phyloP scores from a whole-genome alignment of 2,888 invertebrate species.

The Spialia ferax region DNA sequence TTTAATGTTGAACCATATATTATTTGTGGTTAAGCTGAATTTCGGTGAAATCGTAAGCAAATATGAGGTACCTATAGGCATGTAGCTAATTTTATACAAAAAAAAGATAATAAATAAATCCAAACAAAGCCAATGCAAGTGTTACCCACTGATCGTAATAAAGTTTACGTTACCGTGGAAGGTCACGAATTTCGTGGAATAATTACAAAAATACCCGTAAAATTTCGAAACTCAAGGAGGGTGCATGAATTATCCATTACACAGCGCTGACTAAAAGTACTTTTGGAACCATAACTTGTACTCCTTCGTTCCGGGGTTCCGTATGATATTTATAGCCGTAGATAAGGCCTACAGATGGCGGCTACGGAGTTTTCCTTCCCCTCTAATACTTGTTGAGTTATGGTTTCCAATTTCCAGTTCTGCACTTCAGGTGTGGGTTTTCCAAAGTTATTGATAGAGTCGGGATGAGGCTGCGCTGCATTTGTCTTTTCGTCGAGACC shows the following conservation, averaged over 20 bases:
- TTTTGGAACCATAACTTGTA: slow-evolving; percentile 78
- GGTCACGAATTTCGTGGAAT: slow-evolving; percentile 60
- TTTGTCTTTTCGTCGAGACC: slow-evolving; percentile 37
- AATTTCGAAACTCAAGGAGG: slow-evolving; percentile 71
- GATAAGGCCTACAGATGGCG: slow-evolving; percentile 85
- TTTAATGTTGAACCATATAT: too few species aligned
- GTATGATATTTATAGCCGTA: slow-evolving; percentile 78
- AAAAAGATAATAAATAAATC: neutral
- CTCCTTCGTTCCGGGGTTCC: slow-evolving; percentile 74
- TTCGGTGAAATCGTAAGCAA: neutral
- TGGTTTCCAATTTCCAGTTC: slow-evolving; percentile 82
- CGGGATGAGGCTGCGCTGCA: slow-evolving; percentile 47
- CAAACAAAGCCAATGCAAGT: neutral
- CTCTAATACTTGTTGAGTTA: slow-evolving; percentile 85
- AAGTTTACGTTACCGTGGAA: slow-evolving; percentile 40
- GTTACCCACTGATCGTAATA: neutral
- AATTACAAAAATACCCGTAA: slow-evolving; percentile 74
- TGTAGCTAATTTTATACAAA: neutral
- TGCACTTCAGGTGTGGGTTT: slow-evolving; percentile 71
- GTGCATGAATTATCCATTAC: slow-evolving; percentile 86
- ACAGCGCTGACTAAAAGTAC: slow-evolving; percentile 69
- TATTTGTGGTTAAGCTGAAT: too few species aligned
- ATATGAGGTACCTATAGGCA: too few species aligned
- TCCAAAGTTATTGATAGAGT: slow-evolving; percentile 49
- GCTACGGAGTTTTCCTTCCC: slow-evolving; percentile 78